Conservation (phyloP, 2,888 invertebrate species). For the Bimastos eiseni region DNA sequence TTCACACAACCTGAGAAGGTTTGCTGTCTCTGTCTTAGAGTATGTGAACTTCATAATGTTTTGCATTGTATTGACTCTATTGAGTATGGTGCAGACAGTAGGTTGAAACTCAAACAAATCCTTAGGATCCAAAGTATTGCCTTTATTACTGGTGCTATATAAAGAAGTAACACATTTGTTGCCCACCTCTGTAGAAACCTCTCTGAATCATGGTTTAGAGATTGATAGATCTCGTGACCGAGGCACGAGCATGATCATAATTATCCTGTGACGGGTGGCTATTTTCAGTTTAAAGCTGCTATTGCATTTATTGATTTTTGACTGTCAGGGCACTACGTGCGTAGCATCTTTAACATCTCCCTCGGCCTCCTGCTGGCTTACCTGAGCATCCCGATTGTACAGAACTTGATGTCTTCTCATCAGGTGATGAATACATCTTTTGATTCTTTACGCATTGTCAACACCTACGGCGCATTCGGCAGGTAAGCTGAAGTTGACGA, state of each 20-base stretch:
- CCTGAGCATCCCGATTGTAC: slow-evolving; percentile 63
- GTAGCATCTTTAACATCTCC: slow-evolving; percentile 52
- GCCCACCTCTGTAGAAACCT: background rate
- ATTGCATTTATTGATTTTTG: background rate
- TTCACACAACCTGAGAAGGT: too few relatives aligned
- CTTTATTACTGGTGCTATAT: background rate
- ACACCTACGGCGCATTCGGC: slow-evolving; percentile 64
- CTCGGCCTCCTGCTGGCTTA: slow-evolving; percentile 53
- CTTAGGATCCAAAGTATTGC: background rate
- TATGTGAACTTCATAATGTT: background rate
- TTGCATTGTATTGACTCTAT: too few relatives aligned
- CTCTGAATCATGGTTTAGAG: background rate
- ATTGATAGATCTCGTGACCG: background rate
- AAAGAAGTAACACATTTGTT: slow-evolving; percentile 2
- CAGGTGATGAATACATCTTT: slow-evolving; percentile 64
- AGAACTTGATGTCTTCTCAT: slow-evolving; percentile 60
- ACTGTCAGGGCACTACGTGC: slow-evolving; percentile 49
- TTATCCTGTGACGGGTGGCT: background rate
- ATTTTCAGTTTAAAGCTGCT: too few relatives aligned
- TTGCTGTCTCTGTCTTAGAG: background rate
- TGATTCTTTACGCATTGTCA: slow-evolving; percentile 62
- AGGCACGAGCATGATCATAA: background rate
- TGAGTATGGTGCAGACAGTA: too few relatives aligned
- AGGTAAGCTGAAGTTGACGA: slow-evolving; percentile 50
- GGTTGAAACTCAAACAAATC: background rate